Evolutionary conservation across 2,797 vertebrate genomes (phyloP), one percentile per base, ranked within the genome.

Genomic region (Sebastolobus altivelis): DNA sequence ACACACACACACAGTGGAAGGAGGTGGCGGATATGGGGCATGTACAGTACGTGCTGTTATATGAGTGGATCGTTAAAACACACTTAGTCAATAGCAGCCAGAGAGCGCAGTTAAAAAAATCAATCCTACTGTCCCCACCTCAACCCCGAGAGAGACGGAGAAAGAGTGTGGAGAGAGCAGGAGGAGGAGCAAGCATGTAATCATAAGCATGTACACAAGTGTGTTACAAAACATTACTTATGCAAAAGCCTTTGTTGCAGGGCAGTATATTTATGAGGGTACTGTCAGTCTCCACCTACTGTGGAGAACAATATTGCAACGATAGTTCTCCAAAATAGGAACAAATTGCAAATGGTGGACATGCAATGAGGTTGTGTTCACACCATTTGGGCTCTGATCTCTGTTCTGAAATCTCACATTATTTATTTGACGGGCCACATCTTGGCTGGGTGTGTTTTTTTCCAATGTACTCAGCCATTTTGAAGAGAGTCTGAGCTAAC

Each of bases 1-100:
- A 33, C 40, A 70, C 65, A 33, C 38, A 71, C 52, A 58, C 33
- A 58, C 25, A 9, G 4, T 79, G 49, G 37, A 29, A 46, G 55
- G 67, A 86, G 71, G 71, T 61, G 58, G 73, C 2, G n/a, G 73
- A 82, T 87, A 52, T 63, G 22, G 56, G 33, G 27, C 75, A 79
- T 58, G 70, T 79, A 86, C 72, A 87, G 72, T 75, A 11, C 11
- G 38, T 65, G 35, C 62, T 58, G 66, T 67, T 85, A 68, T 60
- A 75, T 9, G 59, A 84, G 79, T 16, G 54, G 75, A 76, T 88
- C 35, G 14, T 86, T 91, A 84, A 87, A 87, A 87, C 43, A 70
- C 79, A 88, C 79, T 91, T 52, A 81, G 84, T 77, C 73, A 74
- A 80, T 31, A 82, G 66, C 33, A 66, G 49, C 67, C 38, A 60